A percentile compares a stretch with the other conserved stretches of the same genome.
These are phyloP conservation scores for Torymus auratus DNA, from an alignment of 2,888 invertebrate species.

Conservation along the genomic window DNA sequence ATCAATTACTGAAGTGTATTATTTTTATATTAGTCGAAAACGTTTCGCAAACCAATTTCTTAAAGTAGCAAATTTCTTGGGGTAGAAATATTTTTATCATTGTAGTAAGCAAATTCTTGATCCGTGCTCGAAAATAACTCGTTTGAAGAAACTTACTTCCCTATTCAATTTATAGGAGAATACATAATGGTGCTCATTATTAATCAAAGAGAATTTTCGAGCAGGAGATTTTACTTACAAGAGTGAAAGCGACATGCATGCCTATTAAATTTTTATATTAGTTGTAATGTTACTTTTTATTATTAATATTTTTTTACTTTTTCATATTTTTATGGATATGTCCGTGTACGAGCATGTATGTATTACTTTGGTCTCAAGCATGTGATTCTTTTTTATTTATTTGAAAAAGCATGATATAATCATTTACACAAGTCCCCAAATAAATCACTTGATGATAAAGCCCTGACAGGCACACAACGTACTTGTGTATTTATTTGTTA, in stretches of 20 bases:
- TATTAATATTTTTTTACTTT: constrained; percentile 46
- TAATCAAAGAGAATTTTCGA: constrained; percentile 30
- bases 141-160: not conserved
- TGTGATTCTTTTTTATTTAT: constrained; percentile 59
- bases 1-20: not conserved
- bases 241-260: constrained; percentile 53
- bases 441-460: constrained; percentile 74
- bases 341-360: constrained; percentile 57
- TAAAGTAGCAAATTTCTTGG: constrained; percentile 7
- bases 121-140: constrained; percentile 40
- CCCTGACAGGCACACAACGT: constrained; percentile 61
- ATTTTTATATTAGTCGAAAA: constrained; percentile 1
- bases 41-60: not conserved
- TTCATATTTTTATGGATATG: constrained; percentile 42
- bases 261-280: constrained; percentile 49
- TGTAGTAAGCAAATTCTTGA: constrained; percentile 1
- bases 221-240: constrained; percentile 38
- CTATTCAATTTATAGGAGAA: not conserved
- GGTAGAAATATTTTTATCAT: constrained; percentile 44
- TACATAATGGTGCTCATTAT: constrained; percentile 35
- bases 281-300: constrained; percentile 43
- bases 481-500: constrained; percentile 71
- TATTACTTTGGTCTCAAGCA: constrained; percentile 57
- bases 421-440: constrained; percentile 74
- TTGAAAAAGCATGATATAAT: constrained; percentile 66